Base-by-base conservation (phyloP, 2,113 vertebrate genomes). In the Astur gentilis region DNA sequence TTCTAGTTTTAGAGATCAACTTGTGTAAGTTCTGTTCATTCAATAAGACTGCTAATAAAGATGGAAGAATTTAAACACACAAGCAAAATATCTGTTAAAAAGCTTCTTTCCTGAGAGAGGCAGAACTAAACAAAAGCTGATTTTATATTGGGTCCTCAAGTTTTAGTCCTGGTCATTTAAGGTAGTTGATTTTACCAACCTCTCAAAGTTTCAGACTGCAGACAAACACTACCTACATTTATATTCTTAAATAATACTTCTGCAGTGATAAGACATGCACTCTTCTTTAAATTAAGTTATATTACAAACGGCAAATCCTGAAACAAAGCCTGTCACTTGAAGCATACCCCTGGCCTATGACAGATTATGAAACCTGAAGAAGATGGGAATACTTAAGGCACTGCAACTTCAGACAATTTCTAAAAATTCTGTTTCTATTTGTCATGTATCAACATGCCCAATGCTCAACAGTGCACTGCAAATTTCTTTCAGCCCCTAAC, bases 321-420 rank as follows among this genome's bases (percentile, higher is more conserved):
- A 57, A 71, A 38, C 16, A 3, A 89, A 75, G 34, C 31, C 32
- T 57, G 20, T 16, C 57, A 87, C 62, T 32, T 67, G 11, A 81
- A 72, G 44, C 31, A 83, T 2, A 47, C 9, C 16, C 52, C 38
- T 52, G 36, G 5, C 7, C 31, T 36, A 32, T 11, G 23, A 72
- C 20, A 81, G 34, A 69, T 23, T 34, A 44, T 10, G 22, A 87
- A 64, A 67, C 32, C 45, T 52, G 22, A 64, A 49, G 10, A 42
- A 0, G 1, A 47, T 0, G 0, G 15, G 8, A 17, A 31, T 13
- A n/a, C 8, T 47, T n/a, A 47, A 60, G 6, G 23, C 16, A 52
- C 26, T 36, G n/a, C 8, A 17, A 66, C 21, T 66, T 40, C 20
- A 47, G 12, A 62, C 13, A 75, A 42, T 19, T 61, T 69, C 21